Percentiles rank a stretch among this genome's conserved stretches.
Conservation (phyloP, 2,888 invertebrate genomes). For the Lasioglossum malachurum region DNA sequence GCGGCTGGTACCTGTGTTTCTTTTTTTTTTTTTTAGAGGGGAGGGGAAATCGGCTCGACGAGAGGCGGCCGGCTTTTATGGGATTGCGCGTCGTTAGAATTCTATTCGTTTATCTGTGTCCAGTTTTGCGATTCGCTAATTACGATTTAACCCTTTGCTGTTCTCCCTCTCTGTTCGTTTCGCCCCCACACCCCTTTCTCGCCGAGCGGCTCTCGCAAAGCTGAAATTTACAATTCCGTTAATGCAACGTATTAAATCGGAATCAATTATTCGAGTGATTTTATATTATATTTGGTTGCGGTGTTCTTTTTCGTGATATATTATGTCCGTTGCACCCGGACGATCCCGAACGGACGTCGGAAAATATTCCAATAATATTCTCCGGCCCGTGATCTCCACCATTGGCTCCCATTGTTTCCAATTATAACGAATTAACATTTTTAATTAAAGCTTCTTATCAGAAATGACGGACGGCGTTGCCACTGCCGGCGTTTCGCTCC, state of each 20-base stretch:
- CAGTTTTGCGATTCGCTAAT: constrained; percentile 68
- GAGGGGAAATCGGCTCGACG: constrained; percentile 15
- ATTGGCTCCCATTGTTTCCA: constrained; percentile 1
- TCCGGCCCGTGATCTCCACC: background rate
- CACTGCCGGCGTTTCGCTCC: background rate
- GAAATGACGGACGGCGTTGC: background rate
- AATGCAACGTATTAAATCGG: constrained; percentile 66
- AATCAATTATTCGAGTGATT: constrained; percentile 64
- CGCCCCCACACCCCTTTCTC: background rate
- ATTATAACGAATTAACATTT: constrained; percentile 5
- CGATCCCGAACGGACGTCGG: constrained; percentile 13
- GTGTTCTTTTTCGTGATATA: constrained; percentile 42
- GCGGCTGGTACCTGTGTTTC: constrained; percentile 2
- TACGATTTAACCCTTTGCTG: constrained; percentile 68
- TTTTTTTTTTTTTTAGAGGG: constrained; percentile 12
- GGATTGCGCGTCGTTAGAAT: constrained; percentile 57
- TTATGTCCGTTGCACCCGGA: constrained; percentile 24
- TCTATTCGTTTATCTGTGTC: constrained; percentile 52
- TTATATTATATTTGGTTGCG: constrained; percentile 57
- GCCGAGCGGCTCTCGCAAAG: constrained; percentile 51
- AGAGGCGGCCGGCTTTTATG: constrained; percentile 46
- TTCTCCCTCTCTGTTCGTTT: background rate
- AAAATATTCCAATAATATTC: constrained; percentile 34
- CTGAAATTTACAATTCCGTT: constrained; percentile 69
- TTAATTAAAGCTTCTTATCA: constrained; percentile 9